Evolutionary conservation across 2,888 invertebrate species (phyloP).

Genomic region (Luffia ferchaultella): DNA sequence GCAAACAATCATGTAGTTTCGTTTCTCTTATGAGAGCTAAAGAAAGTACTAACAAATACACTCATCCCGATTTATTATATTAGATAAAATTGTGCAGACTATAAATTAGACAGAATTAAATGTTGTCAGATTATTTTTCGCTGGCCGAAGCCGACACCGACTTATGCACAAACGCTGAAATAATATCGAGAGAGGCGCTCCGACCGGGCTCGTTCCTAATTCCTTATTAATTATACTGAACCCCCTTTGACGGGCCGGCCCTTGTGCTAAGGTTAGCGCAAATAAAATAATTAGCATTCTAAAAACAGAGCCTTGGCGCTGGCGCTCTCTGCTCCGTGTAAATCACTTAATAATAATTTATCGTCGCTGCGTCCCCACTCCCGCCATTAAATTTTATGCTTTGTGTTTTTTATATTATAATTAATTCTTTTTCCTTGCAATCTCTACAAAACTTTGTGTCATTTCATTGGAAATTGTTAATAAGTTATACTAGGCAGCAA

Average conservation of each 20-base stretch:
- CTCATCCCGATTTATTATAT: too few species aligned
- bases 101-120: neutral
- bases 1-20: too few species aligned
- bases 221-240: neutral
- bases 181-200: neutral
- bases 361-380: neutral
- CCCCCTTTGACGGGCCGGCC: neutral
- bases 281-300: neutral
- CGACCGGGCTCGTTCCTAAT: neutral
- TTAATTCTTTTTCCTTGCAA: too few species aligned
- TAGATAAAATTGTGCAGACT: too few species aligned
- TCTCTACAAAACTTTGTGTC: too few species aligned
- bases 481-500: too few species aligned
- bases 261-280: neutral
- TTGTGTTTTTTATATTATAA: too few species aligned
- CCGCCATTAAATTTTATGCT: neutral
- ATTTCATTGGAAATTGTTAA: too few species aligned
- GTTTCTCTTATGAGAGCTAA: too few species aligned
- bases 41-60: too few species aligned
- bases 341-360: neutral
- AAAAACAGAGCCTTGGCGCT: neutral
- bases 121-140: neutral
- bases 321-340: neutral
- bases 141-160: neutral
- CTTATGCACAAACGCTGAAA: neutral